Conservation (phyloP, 2,797 vertebrate species). For the Pipistrellus kuhlii region DNA sequence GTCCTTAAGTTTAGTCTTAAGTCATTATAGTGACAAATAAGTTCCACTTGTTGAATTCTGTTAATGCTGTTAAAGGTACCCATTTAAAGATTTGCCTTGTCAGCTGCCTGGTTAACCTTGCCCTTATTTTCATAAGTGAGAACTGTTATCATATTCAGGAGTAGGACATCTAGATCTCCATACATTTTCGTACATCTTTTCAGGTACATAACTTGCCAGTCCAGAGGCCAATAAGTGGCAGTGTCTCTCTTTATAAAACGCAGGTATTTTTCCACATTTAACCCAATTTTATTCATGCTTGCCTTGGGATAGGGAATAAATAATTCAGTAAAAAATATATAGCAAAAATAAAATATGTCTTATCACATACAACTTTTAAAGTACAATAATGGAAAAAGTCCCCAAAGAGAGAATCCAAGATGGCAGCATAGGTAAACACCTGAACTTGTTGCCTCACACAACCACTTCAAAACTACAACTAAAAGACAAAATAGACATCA, state of each 20-base stretch:
- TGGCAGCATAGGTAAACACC: too few species aligned
- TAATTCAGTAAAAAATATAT: too few species aligned
- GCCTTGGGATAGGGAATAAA: too few species aligned
- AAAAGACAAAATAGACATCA: too few species aligned
- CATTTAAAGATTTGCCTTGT: constrained; percentile 92
- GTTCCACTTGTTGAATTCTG: constrained; percentile 95
- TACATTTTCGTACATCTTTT: constrained; percentile 93
- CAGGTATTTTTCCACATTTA: background rate
- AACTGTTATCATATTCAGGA: constrained; percentile 93
- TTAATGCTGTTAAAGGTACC: constrained; percentile 92
- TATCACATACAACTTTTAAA: too few species aligned
- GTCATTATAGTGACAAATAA: constrained; percentile 95
- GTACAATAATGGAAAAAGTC: too few species aligned
- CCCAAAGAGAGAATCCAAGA: too few species aligned
- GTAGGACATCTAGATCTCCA: constrained; percentile 90
- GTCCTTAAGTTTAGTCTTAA: constrained; percentile 92
- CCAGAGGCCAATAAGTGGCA: constrained; percentile 94
- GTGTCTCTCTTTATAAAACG: constrained; percentile 85
- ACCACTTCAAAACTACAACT: too few species aligned
- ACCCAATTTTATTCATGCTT: too few species aligned
- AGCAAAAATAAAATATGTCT: too few species aligned
- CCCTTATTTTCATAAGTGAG: constrained; percentile 96
- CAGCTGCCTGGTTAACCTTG: constrained; percentile 85
- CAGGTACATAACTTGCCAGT: constrained; percentile 95
- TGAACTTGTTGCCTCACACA: too few species aligned